These are phyloP conservation scores for Isurus oxyrinchus DNA, from an alignment of 2,113 vertebrate species.

Conservation along the genomic window DNA sequence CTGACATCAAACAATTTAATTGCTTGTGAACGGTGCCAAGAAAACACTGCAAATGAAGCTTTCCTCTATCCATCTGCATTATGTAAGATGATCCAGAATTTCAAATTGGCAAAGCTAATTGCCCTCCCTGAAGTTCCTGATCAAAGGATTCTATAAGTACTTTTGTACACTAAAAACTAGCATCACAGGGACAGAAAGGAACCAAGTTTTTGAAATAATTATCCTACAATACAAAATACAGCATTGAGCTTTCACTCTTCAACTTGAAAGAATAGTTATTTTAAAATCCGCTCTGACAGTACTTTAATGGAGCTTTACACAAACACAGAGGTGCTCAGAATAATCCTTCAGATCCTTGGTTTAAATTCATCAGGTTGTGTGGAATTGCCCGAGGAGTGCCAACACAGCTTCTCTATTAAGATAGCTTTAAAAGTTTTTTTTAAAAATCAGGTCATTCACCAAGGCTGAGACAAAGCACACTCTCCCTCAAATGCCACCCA, in stretches of 20 bases:
- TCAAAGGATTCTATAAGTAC: neutral
- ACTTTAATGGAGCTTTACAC: neutral
- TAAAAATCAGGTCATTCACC: neutral
- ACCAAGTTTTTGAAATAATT: slow-evolving; percentile 3
- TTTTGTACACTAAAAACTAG: neutral
- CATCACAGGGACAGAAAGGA: neutral
- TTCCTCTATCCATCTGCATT: neutral
- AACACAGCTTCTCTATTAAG: neutral
- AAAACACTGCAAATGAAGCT: neutral
- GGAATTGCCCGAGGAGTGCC: neutral
- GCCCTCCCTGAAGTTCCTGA: neutral
- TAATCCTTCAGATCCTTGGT: neutral
- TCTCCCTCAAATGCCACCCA: neutral
- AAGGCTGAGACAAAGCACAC: neutral
- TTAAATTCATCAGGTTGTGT: neutral
- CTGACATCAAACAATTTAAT: neutral
- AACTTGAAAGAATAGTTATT: neutral
- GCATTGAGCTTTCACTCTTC: neutral
- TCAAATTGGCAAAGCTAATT: neutral
- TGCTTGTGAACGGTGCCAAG: neutral
- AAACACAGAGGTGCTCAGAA: neutral
- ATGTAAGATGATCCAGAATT: neutral
- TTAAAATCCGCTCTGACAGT: neutral
- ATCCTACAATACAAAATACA: neutral
- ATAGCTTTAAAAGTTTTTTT: neutral